Conservation (phyloP, 1,140 invertebrate genomes). For the Drosophila sulfurigaster region DNA sequence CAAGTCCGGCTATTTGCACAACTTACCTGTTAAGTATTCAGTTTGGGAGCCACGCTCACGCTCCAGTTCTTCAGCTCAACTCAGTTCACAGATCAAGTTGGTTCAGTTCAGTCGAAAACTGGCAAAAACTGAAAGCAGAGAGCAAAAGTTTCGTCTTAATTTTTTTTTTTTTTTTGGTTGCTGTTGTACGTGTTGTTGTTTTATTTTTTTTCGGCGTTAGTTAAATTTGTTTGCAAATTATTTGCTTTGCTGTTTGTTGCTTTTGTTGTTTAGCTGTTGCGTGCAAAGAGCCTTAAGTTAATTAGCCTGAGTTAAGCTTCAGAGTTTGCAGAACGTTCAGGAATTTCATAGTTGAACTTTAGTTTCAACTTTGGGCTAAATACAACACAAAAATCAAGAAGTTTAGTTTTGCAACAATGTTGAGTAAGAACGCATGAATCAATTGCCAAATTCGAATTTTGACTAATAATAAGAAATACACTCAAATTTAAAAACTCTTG, state of each 20-base stretch:
- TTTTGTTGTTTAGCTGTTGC: slow-evolving; percentile 47
- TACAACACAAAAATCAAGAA: background rate
- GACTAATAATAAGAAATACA: background rate
- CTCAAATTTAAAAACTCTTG: too few species aligned
- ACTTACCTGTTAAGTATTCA: slow-evolving; percentile 74
- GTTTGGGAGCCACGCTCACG: slow-evolving; percentile 71
- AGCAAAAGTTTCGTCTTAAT: slow-evolving; percentile 43
- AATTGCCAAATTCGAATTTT: background rate
- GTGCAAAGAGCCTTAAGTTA: slow-evolving; percentile 58
- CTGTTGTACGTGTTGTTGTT: slow-evolving; percentile 20
- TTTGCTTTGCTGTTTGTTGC: slow-evolving; percentile 55
- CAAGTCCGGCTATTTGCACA: slow-evolving; percentile 62
- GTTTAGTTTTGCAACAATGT: background rate
- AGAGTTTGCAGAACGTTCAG: slow-evolving; percentile 44
- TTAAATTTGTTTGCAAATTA: slow-evolving; percentile 73
- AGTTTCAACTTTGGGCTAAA: background rate
- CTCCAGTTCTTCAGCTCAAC: slow-evolving; percentile 54
- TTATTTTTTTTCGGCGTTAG: slow-evolving; percentile 52
- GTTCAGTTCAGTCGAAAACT: slow-evolving; percentile 10
- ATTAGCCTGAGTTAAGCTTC: slow-evolving; percentile 66
- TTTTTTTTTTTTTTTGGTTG: slow-evolving; percentile 33
- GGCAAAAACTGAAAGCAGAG: slow-evolving; percentile 56
- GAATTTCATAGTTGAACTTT: slow-evolving; percentile 58
- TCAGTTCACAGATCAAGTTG: slow-evolving; percentile 9
- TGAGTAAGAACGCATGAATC: background rate